Evolutionary conservation across 2,888 invertebrate species (phyloP), one percentile per base, ranked within the genome.

Genomic region (Zelleria hepariella): DNA sequence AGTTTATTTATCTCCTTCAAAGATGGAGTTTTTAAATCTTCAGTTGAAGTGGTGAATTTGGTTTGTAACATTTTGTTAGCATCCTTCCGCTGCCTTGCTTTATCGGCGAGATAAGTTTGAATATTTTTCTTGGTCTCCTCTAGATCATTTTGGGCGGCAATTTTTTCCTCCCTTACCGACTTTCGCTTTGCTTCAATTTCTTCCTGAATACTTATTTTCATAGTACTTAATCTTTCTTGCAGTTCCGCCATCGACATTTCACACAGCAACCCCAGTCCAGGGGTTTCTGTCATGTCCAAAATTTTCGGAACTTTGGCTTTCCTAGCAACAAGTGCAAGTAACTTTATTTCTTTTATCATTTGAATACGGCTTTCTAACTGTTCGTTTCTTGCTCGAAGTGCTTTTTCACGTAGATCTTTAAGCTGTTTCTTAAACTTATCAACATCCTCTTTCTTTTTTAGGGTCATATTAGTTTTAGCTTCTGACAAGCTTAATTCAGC

Each of bases 201-300:
- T 60, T 91, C 89, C 62, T 87, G 75, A 62, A 91, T 73, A 20
- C 79, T 77, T 27, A 90, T 80, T 73, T 90, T 91, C 65, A 90
- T 75, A 24, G 83, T 67, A 58, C 66, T 71, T 42, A 92, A 68
- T 58, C 91, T 78, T 71, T 92, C 91, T 68, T 91, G 90, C 57
- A 92, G 69, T 74, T 93, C 92, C 6, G 90, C 90, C 56, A 92
- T 83, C 0, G 92, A 92, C 92, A 93, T 92, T 80, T 93, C 92
- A 72, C 91, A 91, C 25, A 92, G 67, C 10, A 92, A 77, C 0
- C 92, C 92, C 18, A 91, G 67, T 49, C 91, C 91, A 26, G 90
- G 81, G 18, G 89, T 82, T 74, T 91, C 90, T 0, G 91, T 91
- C 0, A 91, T 82, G 72, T 92, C 92, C 64, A 92, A 86, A 57